phyloP scores from a whole-genome alignment of 2,113 vertebrate genomes.

The Atherinomorus stipes region DNA sequence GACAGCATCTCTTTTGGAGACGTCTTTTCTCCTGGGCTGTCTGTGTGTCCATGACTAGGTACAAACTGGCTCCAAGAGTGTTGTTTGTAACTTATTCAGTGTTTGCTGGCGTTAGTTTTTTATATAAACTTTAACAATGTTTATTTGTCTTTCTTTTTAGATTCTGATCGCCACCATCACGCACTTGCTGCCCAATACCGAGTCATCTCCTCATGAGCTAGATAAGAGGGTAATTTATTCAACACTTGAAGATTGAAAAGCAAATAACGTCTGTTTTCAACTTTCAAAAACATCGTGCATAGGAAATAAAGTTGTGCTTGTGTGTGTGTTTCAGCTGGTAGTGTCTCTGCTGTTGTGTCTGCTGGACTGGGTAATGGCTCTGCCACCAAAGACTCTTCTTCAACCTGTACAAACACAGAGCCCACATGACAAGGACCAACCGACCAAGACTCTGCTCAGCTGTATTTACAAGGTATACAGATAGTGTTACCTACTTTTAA shows the following conservation, averaged over 20 bases:
- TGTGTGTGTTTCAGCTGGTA: constrained; percentile 86
- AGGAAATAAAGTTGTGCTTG: neutral
- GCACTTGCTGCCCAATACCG: constrained; percentile 92
- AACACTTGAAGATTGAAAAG: neutral
- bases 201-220: constrained; percentile 95
- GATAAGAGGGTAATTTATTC: constrained; percentile 91
- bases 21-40: too few species aligned
- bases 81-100: too few species aligned
- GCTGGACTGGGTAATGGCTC: constrained; percentile 98
- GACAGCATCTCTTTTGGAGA: too few species aligned
- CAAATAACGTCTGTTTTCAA: neutral
- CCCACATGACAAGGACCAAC: constrained; percentile 88
- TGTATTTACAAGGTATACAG: constrained; percentile 94
- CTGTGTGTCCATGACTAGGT: too few species aligned
- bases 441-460: constrained; percentile 92
- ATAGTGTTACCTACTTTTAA: too few species aligned
- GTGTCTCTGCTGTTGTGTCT: constrained; percentile 96
- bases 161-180: constrained; percentile 97
- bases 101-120: neutral
- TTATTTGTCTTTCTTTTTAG: constrained; percentile 70
- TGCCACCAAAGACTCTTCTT: constrained; percentile 92
- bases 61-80: too few species aligned
- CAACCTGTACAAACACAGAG: constrained; percentile 87
- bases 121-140: constrained; percentile 3
- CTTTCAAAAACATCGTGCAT: neutral